A percentile compares a stretch with the other conserved stretches of the same genome.
These are phyloP conservation scores for Dreissena rostriformis DNA, from an alignment of 1,140 invertebrate species.

Conservation along the genomic window DNA sequence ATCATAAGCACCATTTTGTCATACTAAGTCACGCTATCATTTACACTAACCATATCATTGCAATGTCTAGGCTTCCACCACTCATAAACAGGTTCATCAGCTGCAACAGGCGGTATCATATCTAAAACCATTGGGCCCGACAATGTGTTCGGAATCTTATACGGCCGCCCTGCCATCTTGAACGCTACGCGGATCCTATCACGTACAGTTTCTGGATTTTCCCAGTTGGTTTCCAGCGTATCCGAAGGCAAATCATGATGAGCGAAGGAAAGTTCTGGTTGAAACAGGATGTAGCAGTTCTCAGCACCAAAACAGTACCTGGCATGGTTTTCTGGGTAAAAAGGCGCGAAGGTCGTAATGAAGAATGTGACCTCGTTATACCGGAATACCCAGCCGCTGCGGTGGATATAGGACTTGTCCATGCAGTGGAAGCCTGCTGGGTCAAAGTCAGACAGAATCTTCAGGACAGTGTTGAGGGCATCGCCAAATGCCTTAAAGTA, in stretches of 20 bases:
- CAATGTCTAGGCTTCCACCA: slow-evolving; percentile 66
- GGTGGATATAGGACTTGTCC: slow-evolving; percentile 66
- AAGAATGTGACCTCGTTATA: slow-evolving; percentile 78
- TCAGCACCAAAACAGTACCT: slow-evolving; percentile 70
- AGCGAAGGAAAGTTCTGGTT: slow-evolving; percentile 80
- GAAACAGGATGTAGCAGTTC: slow-evolving; percentile 74
- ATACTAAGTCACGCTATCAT: neutral
- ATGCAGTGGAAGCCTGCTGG: slow-evolving; percentile 68
- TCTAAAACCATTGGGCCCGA: slow-evolving; percentile 74
- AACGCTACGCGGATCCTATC: slow-evolving; percentile 77
- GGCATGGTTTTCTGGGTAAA: slow-evolving; percentile 73
- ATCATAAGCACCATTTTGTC: neutral
- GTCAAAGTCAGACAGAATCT: slow-evolving; percentile 69
- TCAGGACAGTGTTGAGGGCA: slow-evolving; percentile 66
- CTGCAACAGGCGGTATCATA: slow-evolving; percentile 70
- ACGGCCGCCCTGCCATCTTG: slow-evolving; percentile 70
- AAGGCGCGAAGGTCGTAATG: slow-evolving; percentile 78
- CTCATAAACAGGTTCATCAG: slow-evolving; percentile 53
- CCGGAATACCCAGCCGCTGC: slow-evolving; percentile 76
- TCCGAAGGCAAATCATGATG: slow-evolving; percentile 75
- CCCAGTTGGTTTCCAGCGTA: slow-evolving; percentile 75
- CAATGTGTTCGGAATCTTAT: slow-evolving; percentile 65
- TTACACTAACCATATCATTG: neutral
- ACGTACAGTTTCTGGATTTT: slow-evolving; percentile 69
- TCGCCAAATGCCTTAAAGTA: slow-evolving; percentile 70